phyloP scores from a whole-genome alignment of 2,888 invertebrate genomes.

The Drosophila longiperda region DNA sequence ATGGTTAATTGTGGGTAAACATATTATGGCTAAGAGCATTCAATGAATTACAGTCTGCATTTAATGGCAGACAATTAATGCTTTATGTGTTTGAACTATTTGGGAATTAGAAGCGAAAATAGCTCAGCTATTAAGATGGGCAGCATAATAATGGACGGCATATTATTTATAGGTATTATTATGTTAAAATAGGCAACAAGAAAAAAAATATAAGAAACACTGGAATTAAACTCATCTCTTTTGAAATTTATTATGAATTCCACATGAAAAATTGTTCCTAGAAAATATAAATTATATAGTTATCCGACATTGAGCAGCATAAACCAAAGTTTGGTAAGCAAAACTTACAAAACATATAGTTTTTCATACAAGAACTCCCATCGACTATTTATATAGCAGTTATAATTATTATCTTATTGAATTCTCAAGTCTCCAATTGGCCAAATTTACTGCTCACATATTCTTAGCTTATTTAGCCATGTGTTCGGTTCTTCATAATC shows the following conservation, averaged over 20 bases:
- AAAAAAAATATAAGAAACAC: neutral
- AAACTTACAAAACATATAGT: neutral
- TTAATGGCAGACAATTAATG: neutral
- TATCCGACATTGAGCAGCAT: neutral
- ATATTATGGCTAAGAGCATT: neutral
- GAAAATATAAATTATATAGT: neutral
- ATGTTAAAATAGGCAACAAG: neutral
- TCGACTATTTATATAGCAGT: rapidly evolving
- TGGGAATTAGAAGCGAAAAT: neutral
- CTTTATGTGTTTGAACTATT: neutral
- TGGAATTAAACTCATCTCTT: neutral
- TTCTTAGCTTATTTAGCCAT: neutral
- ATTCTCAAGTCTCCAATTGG: neutral
- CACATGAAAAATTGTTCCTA: neutral
- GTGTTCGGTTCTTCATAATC: neutral
- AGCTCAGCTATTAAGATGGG: neutral
- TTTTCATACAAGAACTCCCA: neutral
- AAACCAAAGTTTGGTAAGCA: neutral
- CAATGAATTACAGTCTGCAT: neutral
- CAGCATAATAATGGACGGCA: neutral
- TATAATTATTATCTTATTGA: too few relatives aligned
- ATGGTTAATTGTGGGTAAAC: constrained; percentile 1
- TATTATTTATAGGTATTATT: neutral
- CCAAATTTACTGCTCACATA: neutral
- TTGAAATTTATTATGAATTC: neutral